Evolutionary conservation across 2,797 vertebrate species (phyloP).

Genomic region (Notolepis coatsorum): DNA sequence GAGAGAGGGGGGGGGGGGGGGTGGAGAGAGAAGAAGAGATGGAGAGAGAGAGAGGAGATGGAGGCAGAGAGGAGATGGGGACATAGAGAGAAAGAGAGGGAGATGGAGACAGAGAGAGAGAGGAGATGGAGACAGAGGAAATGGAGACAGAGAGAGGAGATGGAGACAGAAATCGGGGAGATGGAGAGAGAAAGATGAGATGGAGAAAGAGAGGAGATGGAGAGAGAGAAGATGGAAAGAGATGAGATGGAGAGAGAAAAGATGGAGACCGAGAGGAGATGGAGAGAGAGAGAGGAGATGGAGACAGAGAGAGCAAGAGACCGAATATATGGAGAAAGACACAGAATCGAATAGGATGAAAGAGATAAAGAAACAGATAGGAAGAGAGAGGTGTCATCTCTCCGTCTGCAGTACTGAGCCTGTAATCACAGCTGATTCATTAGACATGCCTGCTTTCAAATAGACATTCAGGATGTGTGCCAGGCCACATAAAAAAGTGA

Average conservation of each 20-base stretch:
- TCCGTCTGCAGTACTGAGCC: too few relatives aligned
- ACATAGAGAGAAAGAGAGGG: neutral
- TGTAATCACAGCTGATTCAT: too few relatives aligned
- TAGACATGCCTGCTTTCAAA: too few relatives aligned
- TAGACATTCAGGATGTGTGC: too few relatives aligned
- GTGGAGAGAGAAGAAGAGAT: neutral
- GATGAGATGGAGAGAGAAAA: neutral
- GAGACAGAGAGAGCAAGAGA: too few relatives aligned
- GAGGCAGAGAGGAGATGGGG: neutral
- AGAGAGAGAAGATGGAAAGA: too few relatives aligned
- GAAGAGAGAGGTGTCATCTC: neutral
- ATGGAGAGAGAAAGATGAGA: slow-evolving; percentile 3
- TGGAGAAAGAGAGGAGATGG: too few relatives aligned
- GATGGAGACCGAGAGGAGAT: neutral
- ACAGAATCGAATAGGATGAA: too few relatives aligned
- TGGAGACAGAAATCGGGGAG: neutral
- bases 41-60: neutral
- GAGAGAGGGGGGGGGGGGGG: neutral
- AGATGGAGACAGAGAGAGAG: neutral
- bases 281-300: too few relatives aligned
- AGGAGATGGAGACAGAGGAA: neutral
- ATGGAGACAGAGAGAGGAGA: neutral
- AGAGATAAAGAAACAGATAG: neutral
- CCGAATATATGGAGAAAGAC: neutral
- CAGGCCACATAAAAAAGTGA: too few relatives aligned